Evolutionary conservation across 2,888 invertebrate genomes (phyloP).

Genomic region (Subacronicta megacephala): DNA sequence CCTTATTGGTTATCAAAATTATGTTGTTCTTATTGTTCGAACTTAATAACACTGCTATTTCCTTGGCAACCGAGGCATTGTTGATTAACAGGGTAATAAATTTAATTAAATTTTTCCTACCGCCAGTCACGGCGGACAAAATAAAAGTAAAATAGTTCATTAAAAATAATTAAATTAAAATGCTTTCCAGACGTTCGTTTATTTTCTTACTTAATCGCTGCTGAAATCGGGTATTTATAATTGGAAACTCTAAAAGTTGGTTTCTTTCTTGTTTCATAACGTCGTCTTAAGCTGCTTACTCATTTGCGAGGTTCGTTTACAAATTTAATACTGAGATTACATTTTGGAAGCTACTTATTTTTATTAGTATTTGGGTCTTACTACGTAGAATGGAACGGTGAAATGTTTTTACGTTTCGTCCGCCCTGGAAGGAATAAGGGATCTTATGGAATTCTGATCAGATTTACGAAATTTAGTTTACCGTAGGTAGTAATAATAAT

Average conservation of each 20-base stretch:
- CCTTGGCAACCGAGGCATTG: too few species aligned
- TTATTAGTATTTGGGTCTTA: slow-evolving; percentile 40
- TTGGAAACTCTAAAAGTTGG: slow-evolving; percentile 42
- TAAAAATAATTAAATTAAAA: slow-evolving; percentile 50
- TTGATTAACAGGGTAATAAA: too few species aligned
- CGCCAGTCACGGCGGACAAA: not conserved
- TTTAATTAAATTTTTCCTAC: too few species aligned
- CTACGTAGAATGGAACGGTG: slow-evolving; percentile 18
- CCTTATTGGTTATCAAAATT: too few species aligned
- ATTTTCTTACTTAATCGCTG: slow-evolving; percentile 40
- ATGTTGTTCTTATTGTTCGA: too few species aligned
- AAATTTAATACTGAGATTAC: slow-evolving; percentile 44
- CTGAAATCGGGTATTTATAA: slow-evolving; percentile 49
- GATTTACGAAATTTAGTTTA: not conserved
- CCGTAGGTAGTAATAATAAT: not conserved
- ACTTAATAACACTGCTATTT: too few species aligned
- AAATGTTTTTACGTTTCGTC: slow-evolving; percentile 11
- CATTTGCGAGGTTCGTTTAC: slow-evolving; percentile 42
- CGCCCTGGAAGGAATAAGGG: not conserved
- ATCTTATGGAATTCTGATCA: slow-evolving; percentile 4
- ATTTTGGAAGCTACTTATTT: slow-evolving; percentile 45
- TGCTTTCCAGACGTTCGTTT: slow-evolving; percentile 36
- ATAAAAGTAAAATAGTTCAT: slow-evolving; percentile 32
- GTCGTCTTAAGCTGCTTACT: slow-evolving; percentile 41
- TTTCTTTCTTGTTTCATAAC: slow-evolving; percentile 41